Base-by-base conservation (phyloP, 2,113 vertebrate species). In the Rhinichthys klamathensis region DNA sequence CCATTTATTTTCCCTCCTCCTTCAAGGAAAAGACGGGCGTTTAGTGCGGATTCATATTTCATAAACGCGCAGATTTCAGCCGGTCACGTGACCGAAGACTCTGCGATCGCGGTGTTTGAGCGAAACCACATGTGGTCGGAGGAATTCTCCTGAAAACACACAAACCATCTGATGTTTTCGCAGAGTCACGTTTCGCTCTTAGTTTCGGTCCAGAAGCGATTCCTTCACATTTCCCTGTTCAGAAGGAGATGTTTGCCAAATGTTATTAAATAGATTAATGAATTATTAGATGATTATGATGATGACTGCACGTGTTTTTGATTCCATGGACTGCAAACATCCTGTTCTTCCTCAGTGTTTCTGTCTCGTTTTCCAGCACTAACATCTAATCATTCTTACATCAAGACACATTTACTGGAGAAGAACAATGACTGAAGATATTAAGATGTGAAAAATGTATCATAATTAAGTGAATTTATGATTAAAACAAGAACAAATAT, bases 31-130 rank as follows among this genome's bases (percentile, higher is more conserved):
- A 51, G 49, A 51, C 49, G 15, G 74, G 61, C 2, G 56, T 88
- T 90, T 87, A 82, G 82, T 44, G 65, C 87, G 72, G 25, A 79
- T 80, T 32, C 77, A 51, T 9, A 18, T 56, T 88, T 80, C 60
- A 87, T 79, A 82, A 54, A 32, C 84, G 72, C 6, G 27, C 46
- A 87, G 83, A 75, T 58, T 77, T 72, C 63, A 7, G 18, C 3
- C 4, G 44, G 21, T 58, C 46, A 38, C n/a, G 35, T 30, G 44
- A 35, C 70, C 21, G 77, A 80, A 69, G 65, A 49, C 9, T 3
- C n/a, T 30, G 30, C 30, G 30, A 30, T n/a, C 25, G 58, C 1
- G 60, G 7, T 18, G 15, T 21, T 1, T 69, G 67, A 61, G 23
- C 60, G 76, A 51, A 41, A 32, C 25, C 63, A 67, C 63, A 32